Evolutionary conservation across 2,888 invertebrate species (phyloP), one percentile per base, ranked within the genome.

Genomic region (Sialis fuliginosa): DNA sequence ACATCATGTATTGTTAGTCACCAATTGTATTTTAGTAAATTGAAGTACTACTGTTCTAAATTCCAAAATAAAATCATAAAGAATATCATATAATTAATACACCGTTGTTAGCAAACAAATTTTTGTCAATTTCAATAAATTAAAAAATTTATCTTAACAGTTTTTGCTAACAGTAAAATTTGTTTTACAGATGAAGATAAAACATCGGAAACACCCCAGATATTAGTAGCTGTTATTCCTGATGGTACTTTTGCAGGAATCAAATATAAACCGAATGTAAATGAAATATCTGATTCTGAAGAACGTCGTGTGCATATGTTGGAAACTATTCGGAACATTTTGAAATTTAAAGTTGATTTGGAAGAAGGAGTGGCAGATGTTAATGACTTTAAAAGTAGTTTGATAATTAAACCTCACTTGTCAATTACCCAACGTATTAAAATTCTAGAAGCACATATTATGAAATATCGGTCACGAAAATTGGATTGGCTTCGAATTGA

Each of bases 161-260:
- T n/a, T n/a, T n/a, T n/a, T n/a, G n/a, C n/a, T n/a, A n/a, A n/a
- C n/a, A n/a, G n/a, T n/a, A 22, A 22, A 22, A 22, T 22, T 22
- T 22, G 22, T 22, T 22, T 22, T 22, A 34, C 44, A 35, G 44
- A 12, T 22, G 35, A 22, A 6, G 44, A 33, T 5, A 35, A 12
- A 12, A 10, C 3, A 7, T 10, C 9, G 35, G 12, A 44, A 13
- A 44, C 34, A 34, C 12, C 62, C 33, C 72, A 77, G 56, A 66
- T 79, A 4, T 61, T 83, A 1, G 69, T 81, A 50, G 73, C 77
- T 0, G 74, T 75, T 53, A 68, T 79, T 5, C 75, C 75, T 0
- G 63, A 70, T 1, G 77, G 76, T 0, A 73, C 75, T 55, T 77
- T 76, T 51, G 69, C 79, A 6, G 82, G 81, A 32, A 72, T 84